A percentile compares a stretch with the other conserved stretches of the same genome.
Evolutionary conservation across 2,113 vertebrate genomes (phyloP).

Genomic region (Hydrolagus affinis): DNA sequence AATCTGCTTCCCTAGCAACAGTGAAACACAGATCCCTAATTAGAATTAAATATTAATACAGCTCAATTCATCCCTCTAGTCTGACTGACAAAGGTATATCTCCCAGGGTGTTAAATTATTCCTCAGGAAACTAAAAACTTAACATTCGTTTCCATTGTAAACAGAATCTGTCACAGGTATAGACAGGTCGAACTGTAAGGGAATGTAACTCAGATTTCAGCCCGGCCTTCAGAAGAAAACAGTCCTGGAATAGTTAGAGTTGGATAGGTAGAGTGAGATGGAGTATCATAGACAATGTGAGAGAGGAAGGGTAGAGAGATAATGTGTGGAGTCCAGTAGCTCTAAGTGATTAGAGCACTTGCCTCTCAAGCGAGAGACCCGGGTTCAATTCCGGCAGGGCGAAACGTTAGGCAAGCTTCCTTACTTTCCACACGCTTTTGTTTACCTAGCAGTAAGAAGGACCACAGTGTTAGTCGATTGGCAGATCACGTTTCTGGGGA

Average conservation of each 20-base stretch:
- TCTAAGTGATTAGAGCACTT: no score
- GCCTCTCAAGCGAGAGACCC: no score
- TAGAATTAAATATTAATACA: constrained; percentile 25
- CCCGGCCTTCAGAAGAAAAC: neutral
- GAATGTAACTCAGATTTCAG: neutral
- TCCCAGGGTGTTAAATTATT: constrained; percentile 3
- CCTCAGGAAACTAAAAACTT: neutral
- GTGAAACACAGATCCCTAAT: neutral
- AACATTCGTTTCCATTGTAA: neutral
- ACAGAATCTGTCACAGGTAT: neutral
- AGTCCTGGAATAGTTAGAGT: no score
- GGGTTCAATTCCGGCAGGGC: no score
- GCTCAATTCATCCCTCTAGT: neutral
- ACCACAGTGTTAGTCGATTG: no score
- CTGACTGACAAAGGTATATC: constrained; percentile 14
- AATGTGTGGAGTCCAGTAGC: no score
- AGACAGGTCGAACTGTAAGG: neutral
- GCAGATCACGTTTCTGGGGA: no score
- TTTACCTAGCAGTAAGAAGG: no score
- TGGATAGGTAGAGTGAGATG: neutral
- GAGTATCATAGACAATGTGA: neutral
- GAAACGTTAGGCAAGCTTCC: no score
- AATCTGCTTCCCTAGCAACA: neutral
- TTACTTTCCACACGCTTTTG: no score
- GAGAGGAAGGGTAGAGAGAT: no score